Evolutionary conservation across 2,797 vertebrate genomes (phyloP), one percentile per base, ranked within the genome.

Genomic region (Betta splendens): DNA sequence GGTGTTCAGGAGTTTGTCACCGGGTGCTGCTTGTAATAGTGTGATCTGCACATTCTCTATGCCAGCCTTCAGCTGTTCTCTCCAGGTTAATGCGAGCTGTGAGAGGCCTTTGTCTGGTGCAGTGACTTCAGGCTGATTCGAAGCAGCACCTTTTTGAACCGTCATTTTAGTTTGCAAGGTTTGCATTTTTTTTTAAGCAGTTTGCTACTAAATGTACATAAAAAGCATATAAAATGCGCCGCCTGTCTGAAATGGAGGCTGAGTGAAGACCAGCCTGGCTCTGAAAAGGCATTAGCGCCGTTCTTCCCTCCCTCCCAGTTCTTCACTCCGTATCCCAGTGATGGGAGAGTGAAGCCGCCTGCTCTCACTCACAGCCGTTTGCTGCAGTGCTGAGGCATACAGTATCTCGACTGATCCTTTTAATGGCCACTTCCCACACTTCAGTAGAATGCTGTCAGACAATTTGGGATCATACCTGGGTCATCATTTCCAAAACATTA

Each of bases 291-390:
- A 38, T 17, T 44, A 26, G 15, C 37, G 48, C 16, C 23, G 26
- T 51, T 16, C 44, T 16, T 20, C 58, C 6, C 16, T 21, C 22
- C 46, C 63, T 68, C 64, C 58, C 63, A 36, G 11, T 31, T 50
- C 42, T 42, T 61, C 45, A 50, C 37, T 67, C 53, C 47, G 62
- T 64, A 39, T 36, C 38, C 63, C 51, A 64, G 61, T 45, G 55
- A 72, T 44, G 7, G 50, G 61, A 60, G 63, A 69, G 61, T 39
- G 58, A 55, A 80, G 75, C 53, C 20, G 62, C 62, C 71, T 77
- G 48, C 65, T 60, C 68, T 76, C 52, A 69, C 51, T 57, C 40
- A 63, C 60, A 40, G 17, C 71, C 67, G 66, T 50, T 53, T 69
- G 53, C 61, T 60, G 76, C 51, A 20, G 17, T 45, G 40, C 49